Evolutionary conservation across 1,140 invertebrate genomes (phyloP), one percentile per base, ranked within the genome.

Genomic region (Diabrotica virgifera): DNA sequence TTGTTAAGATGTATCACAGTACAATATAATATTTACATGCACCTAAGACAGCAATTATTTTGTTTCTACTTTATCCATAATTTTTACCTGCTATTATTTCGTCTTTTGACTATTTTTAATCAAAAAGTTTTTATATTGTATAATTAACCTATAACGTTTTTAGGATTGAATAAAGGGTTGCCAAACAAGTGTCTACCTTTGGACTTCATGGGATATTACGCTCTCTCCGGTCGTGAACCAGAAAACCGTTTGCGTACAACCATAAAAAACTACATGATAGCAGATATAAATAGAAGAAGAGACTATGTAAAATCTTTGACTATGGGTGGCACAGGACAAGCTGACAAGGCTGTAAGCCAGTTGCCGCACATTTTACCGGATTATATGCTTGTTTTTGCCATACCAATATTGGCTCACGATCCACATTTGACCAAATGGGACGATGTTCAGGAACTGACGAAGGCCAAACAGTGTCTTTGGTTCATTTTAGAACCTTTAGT

Each of bases 181-280:
- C 91, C 92, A 14, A 89, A 92, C 70, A 92, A 92, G 79, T 94
- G 92, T 78, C 82, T 99, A 55, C 96, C 96, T 3, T 79, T 98
- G 59, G 95, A 98, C 80, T 99, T 98, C 81, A 97, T 99, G 94
- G 94, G 94, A 36, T 93, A 95, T 78, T 96, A 97, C 80, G 90
- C 90, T 8, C 81, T 98, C 35, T 92, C 86, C 36, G 95, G 94
- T 8, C 86, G 91, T 67, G 95, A 97, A 80, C 85, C 88, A 24
- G 90, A 95, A 64, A 89, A 90, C 69, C 78, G 80, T 71, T 76
- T 74, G 61, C 72, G 75, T 55, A 36, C 69, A 9, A 67, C 67
- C 6, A 75, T 78, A 36, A 72, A 71, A 52, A 78, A 89, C 70
- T 93, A 90, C 76, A 90, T 96, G 86, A 80, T 89, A 38, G 85